Conservation (phyloP, 1,140 invertebrate species). For the Hestina assimilis region DNA sequence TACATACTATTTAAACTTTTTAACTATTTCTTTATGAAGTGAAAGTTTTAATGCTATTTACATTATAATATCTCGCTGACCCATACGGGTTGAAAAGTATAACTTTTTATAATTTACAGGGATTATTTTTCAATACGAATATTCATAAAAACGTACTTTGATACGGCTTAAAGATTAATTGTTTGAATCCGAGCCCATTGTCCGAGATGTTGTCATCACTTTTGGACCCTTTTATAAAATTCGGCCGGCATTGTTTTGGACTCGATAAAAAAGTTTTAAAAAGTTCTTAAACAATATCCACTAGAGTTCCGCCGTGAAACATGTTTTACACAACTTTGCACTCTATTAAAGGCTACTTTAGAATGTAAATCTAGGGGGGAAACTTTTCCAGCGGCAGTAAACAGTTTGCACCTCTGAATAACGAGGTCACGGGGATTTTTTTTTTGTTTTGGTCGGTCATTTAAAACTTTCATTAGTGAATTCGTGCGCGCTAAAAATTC, state of each 20-base stretch:
- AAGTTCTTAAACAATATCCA: slow-evolving; percentile 42
- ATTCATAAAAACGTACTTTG: slow-evolving; percentile 20
- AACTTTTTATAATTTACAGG: background rate
- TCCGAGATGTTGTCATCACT: slow-evolving; percentile 51
- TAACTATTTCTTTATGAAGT: too few relatives aligned
- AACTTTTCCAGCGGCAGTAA: slow-evolving; percentile 35
- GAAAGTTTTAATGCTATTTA: too few relatives aligned
- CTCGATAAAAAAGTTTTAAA: slow-evolving; percentile 61
- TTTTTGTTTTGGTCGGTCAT: slow-evolving; percentile 67
- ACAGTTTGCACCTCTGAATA: slow-evolving; percentile 52
- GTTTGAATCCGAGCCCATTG: slow-evolving; percentile 58
- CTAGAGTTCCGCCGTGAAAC: slow-evolving; percentile 1
- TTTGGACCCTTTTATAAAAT: slow-evolving; percentile 60
- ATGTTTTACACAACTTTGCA: slow-evolving; percentile 23
- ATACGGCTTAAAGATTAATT: slow-evolving; percentile 59
- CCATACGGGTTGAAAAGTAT: background rate
- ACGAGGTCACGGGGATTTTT: slow-evolving; percentile 62
- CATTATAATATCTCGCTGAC: background rate
- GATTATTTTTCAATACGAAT: slow-evolving; percentile 25
- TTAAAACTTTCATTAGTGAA: slow-evolving; percentile 75
- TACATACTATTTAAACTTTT: too few relatives aligned
- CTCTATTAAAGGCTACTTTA: slow-evolving; percentile 28
- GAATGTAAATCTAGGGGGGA: slow-evolving; percentile 18
- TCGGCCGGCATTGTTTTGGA: slow-evolving; percentile 64
- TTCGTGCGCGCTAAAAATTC: slow-evolving; percentile 44